Percentiles rank a stretch among this genome's conserved stretches.
Evolutionary conservation across 2,113 vertebrate species (phyloP).

Genomic region (Anhinga anhinga): DNA sequence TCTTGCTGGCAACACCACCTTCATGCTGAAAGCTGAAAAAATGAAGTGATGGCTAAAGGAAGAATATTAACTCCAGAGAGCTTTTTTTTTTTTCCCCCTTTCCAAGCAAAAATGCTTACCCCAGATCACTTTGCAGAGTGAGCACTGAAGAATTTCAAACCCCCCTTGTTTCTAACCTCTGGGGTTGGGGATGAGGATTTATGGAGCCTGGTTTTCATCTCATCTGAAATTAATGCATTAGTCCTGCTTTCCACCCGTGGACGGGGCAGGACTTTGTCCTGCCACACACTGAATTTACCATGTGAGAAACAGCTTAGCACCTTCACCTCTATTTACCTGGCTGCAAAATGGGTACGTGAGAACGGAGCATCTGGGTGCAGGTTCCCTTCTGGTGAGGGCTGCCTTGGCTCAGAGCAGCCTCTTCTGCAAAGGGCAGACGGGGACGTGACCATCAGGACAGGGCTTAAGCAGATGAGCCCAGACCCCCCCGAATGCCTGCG

Average conservation of each 20-base stretch:
- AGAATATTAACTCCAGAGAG: slow-evolving; percentile 49
- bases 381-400: background rate
- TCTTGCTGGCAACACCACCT: slow-evolving; percentile 13
- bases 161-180: background rate
- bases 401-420: background rate
- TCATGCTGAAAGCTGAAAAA: slow-evolving; percentile 65
- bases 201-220: background rate
- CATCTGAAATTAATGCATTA: background rate
- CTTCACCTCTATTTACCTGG: background rate
- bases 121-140: background rate
- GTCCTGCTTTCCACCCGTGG: background rate
- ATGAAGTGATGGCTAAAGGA: slow-evolving; percentile 22
- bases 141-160: background rate
- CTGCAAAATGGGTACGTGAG: background rate
- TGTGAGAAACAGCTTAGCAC: background rate
- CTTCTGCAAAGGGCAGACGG: background rate
- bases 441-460: background rate
- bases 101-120: background rate
- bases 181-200: background rate
- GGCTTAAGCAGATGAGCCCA: background rate
- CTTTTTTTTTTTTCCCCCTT: background rate
- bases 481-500: background rate
- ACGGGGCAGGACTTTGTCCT: background rate
- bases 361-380: background rate
- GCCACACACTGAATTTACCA: background rate